Evolutionary conservation across 2,113 vertebrate species (phyloP).

Genomic region (Polypterus senegalus): DNA sequence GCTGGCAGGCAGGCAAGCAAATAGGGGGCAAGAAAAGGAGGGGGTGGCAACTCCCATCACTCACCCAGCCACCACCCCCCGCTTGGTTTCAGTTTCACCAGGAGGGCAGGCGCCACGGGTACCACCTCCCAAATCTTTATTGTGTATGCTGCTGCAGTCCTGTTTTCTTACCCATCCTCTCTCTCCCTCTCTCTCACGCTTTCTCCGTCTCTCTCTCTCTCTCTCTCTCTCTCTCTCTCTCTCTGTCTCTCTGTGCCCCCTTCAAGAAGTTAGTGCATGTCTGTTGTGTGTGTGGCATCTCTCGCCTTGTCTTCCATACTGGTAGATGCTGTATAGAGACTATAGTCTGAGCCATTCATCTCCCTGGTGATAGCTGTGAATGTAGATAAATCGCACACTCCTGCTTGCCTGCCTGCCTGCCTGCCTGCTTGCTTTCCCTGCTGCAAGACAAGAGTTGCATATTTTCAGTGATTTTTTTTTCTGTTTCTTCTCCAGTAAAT

Average conservation of each 20-base stretch:
- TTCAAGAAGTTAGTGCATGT: slow-evolving; percentile 66
- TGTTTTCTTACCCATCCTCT: slow-evolving; percentile 31
- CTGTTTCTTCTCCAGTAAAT: not conserved
- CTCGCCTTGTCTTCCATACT: slow-evolving; percentile 60
- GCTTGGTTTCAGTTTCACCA: slow-evolving; percentile 46
- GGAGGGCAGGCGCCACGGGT: slow-evolving; percentile 56
- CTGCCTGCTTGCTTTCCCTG: slow-evolving; percentile 21
- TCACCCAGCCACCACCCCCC: slow-evolving; percentile 44
- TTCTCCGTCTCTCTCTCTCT: too few species aligned
- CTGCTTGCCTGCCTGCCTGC: slow-evolving; percentile 50
- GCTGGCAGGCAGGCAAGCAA: slow-evolving; percentile 55
- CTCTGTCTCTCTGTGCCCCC: slow-evolving; percentile 48
- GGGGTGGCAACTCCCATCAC: slow-evolving; percentile 47
- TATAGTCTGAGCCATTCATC: slow-evolving; percentile 58
- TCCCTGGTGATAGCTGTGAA: slow-evolving; percentile 72
- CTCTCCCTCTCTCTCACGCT: not conserved
- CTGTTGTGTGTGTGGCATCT: slow-evolving; percentile 76
- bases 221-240: slow-evolving; percentile 25
- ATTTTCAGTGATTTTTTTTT: slow-evolving; percentile 16
- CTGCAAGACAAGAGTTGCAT: slow-evolving; percentile 23
- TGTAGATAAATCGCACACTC: slow-evolving; percentile 69
- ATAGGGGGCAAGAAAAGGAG: slow-evolving; percentile 30
- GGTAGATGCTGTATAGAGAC: slow-evolving; percentile 49
- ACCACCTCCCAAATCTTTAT: slow-evolving; percentile 63
- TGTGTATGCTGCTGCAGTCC: slow-evolving; percentile 33